Evolutionary conservation across 1,140 invertebrate genomes (phyloP), one percentile per base, ranked within the genome.

Genomic region (Mycetomoellerius zeteki): DNA sequence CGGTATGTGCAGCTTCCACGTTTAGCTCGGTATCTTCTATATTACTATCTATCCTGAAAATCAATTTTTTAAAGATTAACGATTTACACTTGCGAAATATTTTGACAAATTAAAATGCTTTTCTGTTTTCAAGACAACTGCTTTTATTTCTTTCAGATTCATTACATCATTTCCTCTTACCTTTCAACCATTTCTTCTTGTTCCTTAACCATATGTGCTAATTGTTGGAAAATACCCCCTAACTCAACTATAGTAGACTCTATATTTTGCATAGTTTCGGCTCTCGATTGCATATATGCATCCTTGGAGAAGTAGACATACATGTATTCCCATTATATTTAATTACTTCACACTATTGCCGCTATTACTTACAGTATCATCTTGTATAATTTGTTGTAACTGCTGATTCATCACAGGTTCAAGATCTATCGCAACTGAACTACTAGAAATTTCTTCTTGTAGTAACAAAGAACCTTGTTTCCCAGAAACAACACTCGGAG

Each of bases 201-300:
- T 95, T 99, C 99, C 94, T 99, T 99, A 30, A 99, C 99, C 98
- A 99, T 99, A 93, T 98, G 98, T 24, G 99, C 99, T 88, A 99
- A 96, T 94, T 99, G 99, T 93, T 98, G 98, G 94, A 99, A 99
- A 94, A 99, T 99, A 60, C 98, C 98, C 7, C 99, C 99, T n/a
- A 99, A 95, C 96, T 99, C 99, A 19, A 99, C 98, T 93, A 99
- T 99, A 43, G 99, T 99, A 14, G 98, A 98, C 95, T 99, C 99
- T 93, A 99, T 99, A 94, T 98, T 99, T 94, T 99, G 98, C 99
- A 99, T 99, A 0, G 99, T 99, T 94, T 99, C 98, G 52, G 98
- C 98, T 91, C 99, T 96, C 93, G 98, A 98, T 93, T 98, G 97
- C 30, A 99, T 96, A 96, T 99, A 99, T 30, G 97, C 96, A 93